A percentile compares a stretch with the other conserved stretches of the same genome.
Evolutionary conservation across 1,140 invertebrate genomes (phyloP).

Genomic region (Heliothis subflexa): DNA sequence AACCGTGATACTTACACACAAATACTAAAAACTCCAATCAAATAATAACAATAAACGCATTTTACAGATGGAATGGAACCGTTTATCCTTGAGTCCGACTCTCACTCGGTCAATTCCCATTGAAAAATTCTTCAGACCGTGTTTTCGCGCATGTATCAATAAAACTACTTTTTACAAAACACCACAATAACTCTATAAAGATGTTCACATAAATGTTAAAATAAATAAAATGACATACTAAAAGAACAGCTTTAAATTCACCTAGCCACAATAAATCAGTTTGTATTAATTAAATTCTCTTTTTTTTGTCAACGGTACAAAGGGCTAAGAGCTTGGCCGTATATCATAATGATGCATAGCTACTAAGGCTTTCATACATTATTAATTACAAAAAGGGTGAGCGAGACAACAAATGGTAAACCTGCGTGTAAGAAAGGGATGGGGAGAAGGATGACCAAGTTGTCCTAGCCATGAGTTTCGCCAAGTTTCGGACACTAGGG

Average conservation of each 20-base stretch:
- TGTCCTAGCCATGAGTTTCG: conserved; percentile 49
- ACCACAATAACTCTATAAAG: neutral
- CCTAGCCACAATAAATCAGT: conserved; percentile 35
- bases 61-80: no score
- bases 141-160: conserved; percentile 1
- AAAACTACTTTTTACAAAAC: neutral
- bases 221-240: conserved; percentile 13
- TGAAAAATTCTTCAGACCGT: neutral
- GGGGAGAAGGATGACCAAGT: conserved; percentile 52
- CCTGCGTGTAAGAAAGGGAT: conserved; percentile 42
- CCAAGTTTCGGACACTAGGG: conserved; percentile 53
- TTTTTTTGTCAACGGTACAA: conserved; percentile 62
- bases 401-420: conserved; percentile 45
- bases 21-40: no score
- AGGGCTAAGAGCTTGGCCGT: conserved; percentile 48
- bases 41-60: no score
- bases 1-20: no score
- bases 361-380: conserved; percentile 69
- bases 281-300: conserved; percentile 56
- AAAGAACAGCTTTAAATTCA: conserved; percentile 16
- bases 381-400: conserved; percentile 66
- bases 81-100: no score
- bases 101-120: neutral
- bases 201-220: neutral
- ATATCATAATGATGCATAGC: conserved; percentile 67